Evolutionary conservation across 2,888 invertebrate species (phyloP).

Genomic region (Cheiracanthium punctorium): DNA sequence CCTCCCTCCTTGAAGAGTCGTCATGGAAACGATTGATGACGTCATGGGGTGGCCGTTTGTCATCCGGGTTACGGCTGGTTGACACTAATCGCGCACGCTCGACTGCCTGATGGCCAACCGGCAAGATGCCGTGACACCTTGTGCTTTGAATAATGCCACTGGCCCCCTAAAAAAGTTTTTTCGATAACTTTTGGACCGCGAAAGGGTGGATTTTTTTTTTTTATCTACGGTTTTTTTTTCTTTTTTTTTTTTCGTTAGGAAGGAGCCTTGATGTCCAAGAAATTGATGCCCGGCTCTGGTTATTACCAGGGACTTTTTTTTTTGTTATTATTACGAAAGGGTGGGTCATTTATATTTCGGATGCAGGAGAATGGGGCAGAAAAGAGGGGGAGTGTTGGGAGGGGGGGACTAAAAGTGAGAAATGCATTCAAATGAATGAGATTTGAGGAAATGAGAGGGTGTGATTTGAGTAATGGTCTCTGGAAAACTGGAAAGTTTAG

Average conservation of each 20-base stretch:
- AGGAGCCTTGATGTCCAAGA: slow-evolving; percentile 61
- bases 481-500: not conserved
- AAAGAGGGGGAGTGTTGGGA: not conserved
- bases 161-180: slow-evolving; percentile 39
- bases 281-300: slow-evolving; percentile 54
- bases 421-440: slow-evolving; percentile 55
- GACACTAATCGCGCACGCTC: slow-evolving; percentile 68
- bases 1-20: slow-evolving; percentile 61
- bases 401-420: slow-evolving; percentile 31
- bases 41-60: slow-evolving; percentile 67
- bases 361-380: not conserved
- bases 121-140: slow-evolving; percentile 67
- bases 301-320: slow-evolving; percentile 47
- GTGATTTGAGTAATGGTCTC: not conserved
- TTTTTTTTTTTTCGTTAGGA: slow-evolving; percentile 14
- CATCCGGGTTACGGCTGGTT: slow-evolving; percentile 66
- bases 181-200: slow-evolving; percentile 51
- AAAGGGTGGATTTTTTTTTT: not conserved
- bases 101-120: slow-evolving; percentile 65
- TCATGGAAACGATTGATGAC: slow-evolving; percentile 70
- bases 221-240: too few species aligned
- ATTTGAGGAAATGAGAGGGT: not conserved
- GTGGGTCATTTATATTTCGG: slow-evolving; percentile 51
- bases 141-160: slow-evolving; percentile 66
- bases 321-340: slow-evolving; percentile 43